Base-by-base conservation (phyloP, 2,888 invertebrate genomes). In the Disparrhopalites patrizii region DNA sequence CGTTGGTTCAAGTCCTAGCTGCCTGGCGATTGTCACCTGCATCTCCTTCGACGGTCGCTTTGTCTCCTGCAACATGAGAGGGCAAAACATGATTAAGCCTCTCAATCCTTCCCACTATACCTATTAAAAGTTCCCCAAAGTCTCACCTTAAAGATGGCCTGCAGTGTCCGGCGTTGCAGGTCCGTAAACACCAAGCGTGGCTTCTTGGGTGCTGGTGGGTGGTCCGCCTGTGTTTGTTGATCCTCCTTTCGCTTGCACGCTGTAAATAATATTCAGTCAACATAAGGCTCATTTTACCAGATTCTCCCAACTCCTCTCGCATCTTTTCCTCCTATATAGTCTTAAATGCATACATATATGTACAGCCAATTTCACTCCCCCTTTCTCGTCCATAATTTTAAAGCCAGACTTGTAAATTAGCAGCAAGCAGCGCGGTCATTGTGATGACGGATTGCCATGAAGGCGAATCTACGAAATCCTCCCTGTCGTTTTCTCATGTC, bases 171-270 rank as follows among this genome's bases (percentile, higher is more conserved):
- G 81, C 99, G 89, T 85, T 99, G 99, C 79, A 99, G 93, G 85
- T 99, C 99, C 79, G 99, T 99, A 87, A 99, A 99, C 82, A 99
- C 99, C 83, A 99, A 88, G 80, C 99, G 92, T 76, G 99, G 98
- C 83, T 98, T 99, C 88, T 99, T 99, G 83, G 95, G 95, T 77
- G 93, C 91, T 84, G 90, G 78, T 60, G 79, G 78, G 75, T 83
- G 83, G 81, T 92, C 92, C 79, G 85, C 83, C 80, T 83, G 85
- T 83, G 83, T 86, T 81, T 84, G 84, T 82, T 86, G 85, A 78
- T 94, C 94, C 84, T 94, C 93, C 88, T 93, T 94, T 85, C 93
- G 89, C 82, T 94, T 95, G 88, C 95, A 95, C 78, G 90, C 94
- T 90, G 82, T 64, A 80, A 81, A 57, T 47, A 77, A 33, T 10